Conservation (phyloP, 2,113 vertebrate genomes). For the Microcebus jonahi region DNA sequence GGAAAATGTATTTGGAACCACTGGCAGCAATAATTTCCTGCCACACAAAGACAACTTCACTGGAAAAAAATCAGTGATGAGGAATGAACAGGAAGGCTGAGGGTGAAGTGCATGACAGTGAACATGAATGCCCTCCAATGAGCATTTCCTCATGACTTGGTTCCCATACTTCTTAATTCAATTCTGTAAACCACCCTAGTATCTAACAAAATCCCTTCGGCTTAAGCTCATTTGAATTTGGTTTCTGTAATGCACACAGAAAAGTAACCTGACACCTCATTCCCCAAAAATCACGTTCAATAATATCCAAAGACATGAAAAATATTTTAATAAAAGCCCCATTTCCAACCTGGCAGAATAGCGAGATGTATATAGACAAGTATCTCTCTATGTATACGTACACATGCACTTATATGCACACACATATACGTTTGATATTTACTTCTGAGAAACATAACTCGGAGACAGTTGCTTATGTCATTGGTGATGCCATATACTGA, state of each 20-base stretch:
- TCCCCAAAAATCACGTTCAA: background rate
- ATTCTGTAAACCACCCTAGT: background rate
- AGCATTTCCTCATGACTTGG: background rate
- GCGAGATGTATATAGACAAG: background rate
- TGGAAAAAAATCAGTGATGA: background rate
- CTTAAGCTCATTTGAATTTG: constrained; percentile 5
- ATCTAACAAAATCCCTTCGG: constrained; percentile 18
- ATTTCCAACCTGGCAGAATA: constrained; percentile 27
- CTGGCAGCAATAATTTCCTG: background rate
- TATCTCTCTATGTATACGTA: background rate
- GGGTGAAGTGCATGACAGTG: background rate
- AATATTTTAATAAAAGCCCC: background rate
- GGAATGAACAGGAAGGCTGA: background rate
- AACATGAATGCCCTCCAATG: background rate
- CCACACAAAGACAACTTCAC: background rate
- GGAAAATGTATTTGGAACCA: background rate
- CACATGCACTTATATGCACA: too few species aligned
- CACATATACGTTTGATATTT: background rate
- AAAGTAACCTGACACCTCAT: constrained; percentile 1
- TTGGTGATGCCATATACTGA: background rate
- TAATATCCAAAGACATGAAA: constrained; percentile 14
- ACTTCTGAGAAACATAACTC: background rate
- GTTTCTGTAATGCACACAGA: constrained; percentile 24
- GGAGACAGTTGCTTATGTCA: background rate
- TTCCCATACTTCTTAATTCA: background rate